phyloP scores from a whole-genome alignment of 2,888 invertebrate genomes.

The Argyresthia albistria region DNA sequence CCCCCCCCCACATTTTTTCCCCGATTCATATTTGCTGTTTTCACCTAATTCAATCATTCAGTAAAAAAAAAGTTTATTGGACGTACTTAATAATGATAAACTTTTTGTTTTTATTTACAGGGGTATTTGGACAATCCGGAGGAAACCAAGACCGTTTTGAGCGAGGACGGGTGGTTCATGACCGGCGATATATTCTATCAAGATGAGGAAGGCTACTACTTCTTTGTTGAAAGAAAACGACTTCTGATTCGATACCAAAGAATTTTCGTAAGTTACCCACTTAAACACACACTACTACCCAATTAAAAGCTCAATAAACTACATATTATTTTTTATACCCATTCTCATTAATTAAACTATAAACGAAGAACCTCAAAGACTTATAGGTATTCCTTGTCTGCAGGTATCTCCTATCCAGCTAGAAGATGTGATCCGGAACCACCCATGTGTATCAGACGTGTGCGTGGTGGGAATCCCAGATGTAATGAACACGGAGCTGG shows the following conservation, averaged over 20 bases:
- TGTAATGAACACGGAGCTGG: conserved; percentile 22
- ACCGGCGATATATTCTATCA: conserved; percentile 35
- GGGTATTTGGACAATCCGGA: conserved; percentile 33
- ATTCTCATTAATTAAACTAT: too few species aligned
- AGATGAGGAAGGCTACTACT: conserved; percentile 27
- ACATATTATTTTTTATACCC: too few species aligned
- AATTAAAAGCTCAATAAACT: too few species aligned
- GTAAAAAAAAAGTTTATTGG: too few species aligned
- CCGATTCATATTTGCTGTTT: too few species aligned
- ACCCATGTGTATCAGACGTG: conserved; percentile 24
- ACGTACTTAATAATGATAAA: too few species aligned
- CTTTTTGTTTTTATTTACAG: conserved; percentile 13
- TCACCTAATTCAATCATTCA: too few species aligned
- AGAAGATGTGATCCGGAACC: conserved; percentile 29
- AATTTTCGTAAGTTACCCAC: too few species aligned
- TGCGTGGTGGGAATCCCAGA: conserved; percentile 30
- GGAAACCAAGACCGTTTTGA: conserved; percentile 27
- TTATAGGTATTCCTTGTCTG: too few species aligned
- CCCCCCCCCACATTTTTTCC: too few species aligned
- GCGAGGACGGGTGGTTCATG: conserved; percentile 33
- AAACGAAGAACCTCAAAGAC: too few species aligned
- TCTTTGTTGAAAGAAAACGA: conserved; percentile 31
- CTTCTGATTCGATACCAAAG: conserved; percentile 28
- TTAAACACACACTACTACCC: too few species aligned
- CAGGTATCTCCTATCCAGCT: conserved; percentile 31